A percentile compares a stretch with the other conserved stretches of the same genome.
Evolutionary conservation across 1,140 invertebrate genomes (phyloP).

Genomic region (Orius laevigatus): DNA sequence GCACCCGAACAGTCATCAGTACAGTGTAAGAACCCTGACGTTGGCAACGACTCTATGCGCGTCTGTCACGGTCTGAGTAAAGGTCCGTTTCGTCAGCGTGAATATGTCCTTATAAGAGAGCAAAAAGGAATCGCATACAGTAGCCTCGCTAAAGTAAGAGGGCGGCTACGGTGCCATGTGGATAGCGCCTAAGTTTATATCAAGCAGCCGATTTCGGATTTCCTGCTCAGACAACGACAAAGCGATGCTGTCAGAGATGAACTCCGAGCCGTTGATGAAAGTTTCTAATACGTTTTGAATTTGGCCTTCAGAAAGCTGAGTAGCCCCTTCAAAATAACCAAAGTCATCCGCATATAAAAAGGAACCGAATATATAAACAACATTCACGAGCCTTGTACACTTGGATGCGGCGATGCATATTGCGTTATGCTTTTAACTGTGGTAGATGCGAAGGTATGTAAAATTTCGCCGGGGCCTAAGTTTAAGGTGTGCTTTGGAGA

Average conservation of each 20-base stretch:
- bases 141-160: no score
- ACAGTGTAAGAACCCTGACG: no score
- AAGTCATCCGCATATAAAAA: constrained; percentile 55
- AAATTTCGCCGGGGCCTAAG: not conserved
- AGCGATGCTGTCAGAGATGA: constrained; percentile 56
- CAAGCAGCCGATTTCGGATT: constrained; percentile 33
- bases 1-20: no score
- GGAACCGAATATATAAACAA: constrained; percentile 50
- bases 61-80: no score
- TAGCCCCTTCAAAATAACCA: constrained; percentile 44
- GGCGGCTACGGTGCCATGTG: no score
- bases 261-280: constrained; percentile 46
- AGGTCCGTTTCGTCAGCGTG: not conserved
- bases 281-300: constrained; percentile 63
- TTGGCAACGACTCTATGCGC: no score
- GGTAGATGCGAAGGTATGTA: no score
- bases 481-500: no score
- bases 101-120: not conserved
- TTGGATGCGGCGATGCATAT: constrained; percentile 55
- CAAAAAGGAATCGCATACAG: no score
- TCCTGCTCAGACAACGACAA: constrained; percentile 27
- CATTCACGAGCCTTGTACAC: constrained; percentile 48
- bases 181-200: not conserved
- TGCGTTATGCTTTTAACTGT: constrained; percentile 37
- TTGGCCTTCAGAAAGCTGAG: constrained; percentile 43